Conservation (phyloP, 2,797 vertebrate genomes). For the Scomberomorus guttatus region DNA sequence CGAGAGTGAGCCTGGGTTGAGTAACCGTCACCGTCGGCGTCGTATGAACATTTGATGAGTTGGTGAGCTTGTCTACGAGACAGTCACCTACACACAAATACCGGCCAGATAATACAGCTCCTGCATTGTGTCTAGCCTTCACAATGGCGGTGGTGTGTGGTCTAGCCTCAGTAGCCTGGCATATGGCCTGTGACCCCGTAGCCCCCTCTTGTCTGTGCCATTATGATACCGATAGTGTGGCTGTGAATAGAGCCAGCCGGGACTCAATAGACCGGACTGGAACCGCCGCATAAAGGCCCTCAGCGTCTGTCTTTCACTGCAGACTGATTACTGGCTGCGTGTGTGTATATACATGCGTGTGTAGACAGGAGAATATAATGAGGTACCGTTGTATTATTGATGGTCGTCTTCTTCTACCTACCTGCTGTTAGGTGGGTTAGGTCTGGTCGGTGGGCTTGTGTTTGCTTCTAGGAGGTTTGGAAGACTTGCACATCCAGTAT, state of each 20-base stretch:
- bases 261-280: conserved; percentile 74
- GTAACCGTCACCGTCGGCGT: conserved; percentile 43
- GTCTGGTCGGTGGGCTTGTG: conserved; percentile 31
- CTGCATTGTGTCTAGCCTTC: conserved; percentile 72
- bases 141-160: conserved; percentile 72
- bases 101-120: conserved; percentile 71
- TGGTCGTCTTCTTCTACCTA: conserved; percentile 76
- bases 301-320: conserved; percentile 77
- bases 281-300: conserved; percentile 72
- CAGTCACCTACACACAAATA: conserved; percentile 70
- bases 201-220: conserved; percentile 76
- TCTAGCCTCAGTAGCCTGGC: conserved; percentile 74
- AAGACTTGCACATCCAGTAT: background rate
- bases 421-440: conserved; percentile 81
- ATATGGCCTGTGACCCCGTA: conserved; percentile 83
- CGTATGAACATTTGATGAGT: conserved; percentile 71
- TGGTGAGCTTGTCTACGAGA: conserved; percentile 53
- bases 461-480: conserved; percentile 17
- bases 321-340: conserved; percentile 75
- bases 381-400: conserved; percentile 88
- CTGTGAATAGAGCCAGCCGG: conserved; percentile 75
- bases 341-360: conserved; percentile 60
- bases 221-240: conserved; percentile 79
- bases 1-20: conserved; percentile 38
- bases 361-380: conserved; percentile 79